These are phyloP conservation scores for Caerostris extrusa DNA, from an alignment of 1,140 invertebrate species.

Conservation along the genomic window DNA sequence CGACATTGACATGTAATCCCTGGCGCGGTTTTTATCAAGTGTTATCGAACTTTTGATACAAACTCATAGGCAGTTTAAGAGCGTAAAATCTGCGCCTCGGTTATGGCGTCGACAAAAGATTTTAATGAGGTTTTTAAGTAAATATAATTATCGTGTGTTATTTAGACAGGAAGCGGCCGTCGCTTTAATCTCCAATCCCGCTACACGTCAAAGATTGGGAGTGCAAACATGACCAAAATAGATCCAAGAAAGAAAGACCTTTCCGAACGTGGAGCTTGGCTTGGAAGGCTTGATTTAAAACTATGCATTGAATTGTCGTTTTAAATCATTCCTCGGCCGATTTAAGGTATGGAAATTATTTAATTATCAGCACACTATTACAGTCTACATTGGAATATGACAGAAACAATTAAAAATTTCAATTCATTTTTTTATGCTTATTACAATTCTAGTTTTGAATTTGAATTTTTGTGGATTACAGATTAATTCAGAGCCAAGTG, in stretches of 20 bases:
- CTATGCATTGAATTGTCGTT: constrained; percentile 11
- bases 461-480: no score
- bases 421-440: no score
- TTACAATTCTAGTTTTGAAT: no score
- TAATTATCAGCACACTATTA: no score
- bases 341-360: not conserved
- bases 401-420: not conserved
- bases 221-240: constrained; percentile 74
- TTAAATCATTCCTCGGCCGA: not conserved
- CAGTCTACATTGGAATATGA: not conserved
- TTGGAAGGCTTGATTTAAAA: constrained; percentile 27
- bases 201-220: constrained; percentile 63
- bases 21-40: constrained; percentile 76
- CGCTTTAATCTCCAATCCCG: constrained; percentile 66
- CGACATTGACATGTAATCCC: constrained; percentile 76
- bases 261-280: not conserved
- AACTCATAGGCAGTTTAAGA: constrained; percentile 73
- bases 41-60: constrained; percentile 77
- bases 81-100: constrained; percentile 69
- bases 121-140: constrained; percentile 77
- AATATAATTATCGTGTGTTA: constrained; percentile 77
- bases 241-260: constrained; percentile 52
- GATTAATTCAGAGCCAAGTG: no score
- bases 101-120: constrained; percentile 73
- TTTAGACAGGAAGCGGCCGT: constrained; percentile 74